Base-by-base conservation (phyloP, 2,888 invertebrate genomes). In the Phlogophora meticulosa region DNA sequence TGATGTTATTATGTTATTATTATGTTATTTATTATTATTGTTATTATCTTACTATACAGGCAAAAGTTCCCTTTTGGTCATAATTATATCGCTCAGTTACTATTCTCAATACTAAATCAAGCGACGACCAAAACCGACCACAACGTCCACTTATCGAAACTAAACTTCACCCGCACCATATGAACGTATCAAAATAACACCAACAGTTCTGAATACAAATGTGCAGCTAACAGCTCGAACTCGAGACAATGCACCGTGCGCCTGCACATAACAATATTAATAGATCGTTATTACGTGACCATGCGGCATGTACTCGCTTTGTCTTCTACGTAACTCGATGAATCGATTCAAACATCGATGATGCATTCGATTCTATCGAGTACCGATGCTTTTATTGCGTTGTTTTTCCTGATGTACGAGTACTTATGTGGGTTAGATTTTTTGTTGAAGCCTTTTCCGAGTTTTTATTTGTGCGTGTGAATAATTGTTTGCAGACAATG, bases 261-360 rank as follows among this genome's bases (percentile, higher is more conserved):
- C 76, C 59, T 69, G 75, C 72, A 79, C 85, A 85, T 81, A 81
- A 84, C 83, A 83, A 85, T 85, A 86, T 82, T 82, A 83, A 82
- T 83, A 87, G 76, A 85, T 85, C 72, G 78, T 64, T 78, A 82
- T 88, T 85, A 87, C 87, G 84, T 87, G 86, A 79, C 80, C 69
- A 78, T 72, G 76, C 80, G 71, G 76, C 73, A 78, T 67, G 67
- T 45, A 77, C 70, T 63, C 63, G 78, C 83, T 85, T 86, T 87
- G 87, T 86, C 40, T 83, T 78, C 68, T 63, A 83, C 73, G 79
- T 75, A 83, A 74, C 71, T 53, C 72, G 70, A 72, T 62, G 57
- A 59, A 68, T 74, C 62, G 72, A 52, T 72, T 65, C 45, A 36
- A 62, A 65, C 49, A 58, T 72, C 38, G 51, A 58, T 80, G 71